Percentiles rank a stretch among this genome's conserved stretches.
phyloP scores from a whole-genome alignment of 2,888 invertebrate genomes.

The Arenicola marina region DNA sequence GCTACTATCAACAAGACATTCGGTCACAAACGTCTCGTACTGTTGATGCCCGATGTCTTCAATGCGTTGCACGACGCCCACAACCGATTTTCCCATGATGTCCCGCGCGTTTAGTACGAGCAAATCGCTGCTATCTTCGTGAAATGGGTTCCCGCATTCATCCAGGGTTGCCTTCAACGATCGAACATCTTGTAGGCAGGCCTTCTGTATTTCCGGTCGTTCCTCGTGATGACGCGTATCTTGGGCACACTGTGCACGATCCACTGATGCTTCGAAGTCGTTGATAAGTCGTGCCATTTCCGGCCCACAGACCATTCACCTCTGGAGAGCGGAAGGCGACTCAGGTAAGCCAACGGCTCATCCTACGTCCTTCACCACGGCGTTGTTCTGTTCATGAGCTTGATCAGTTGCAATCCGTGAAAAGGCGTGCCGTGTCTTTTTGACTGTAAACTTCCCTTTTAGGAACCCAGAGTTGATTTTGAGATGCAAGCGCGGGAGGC shows the following conservation, averaged over 20 bases:
- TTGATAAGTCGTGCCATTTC: slow-evolving; percentile 23
- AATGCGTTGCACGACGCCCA: not conserved
- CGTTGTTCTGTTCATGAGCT: slow-evolving; percentile 32
- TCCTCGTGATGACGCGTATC: slow-evolving; percentile 27
- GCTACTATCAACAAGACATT: not conserved
- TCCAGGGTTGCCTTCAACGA: slow-evolving; percentile 11
- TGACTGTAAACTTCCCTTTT: not conserved
- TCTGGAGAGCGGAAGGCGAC: slow-evolving; percentile 18
- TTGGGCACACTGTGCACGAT: not conserved
- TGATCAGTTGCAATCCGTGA: slow-evolving; percentile 30
- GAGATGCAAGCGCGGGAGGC: not conserved
- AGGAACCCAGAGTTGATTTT: not conserved
- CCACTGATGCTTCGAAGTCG: slow-evolving; percentile 15
- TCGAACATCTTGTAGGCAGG: slow-evolving; percentile 18
- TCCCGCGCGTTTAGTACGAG: not conserved
- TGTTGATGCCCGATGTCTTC: not conserved
- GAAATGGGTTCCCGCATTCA: slow-evolving; percentile 25
- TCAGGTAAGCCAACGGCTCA: slow-evolving; percentile 30
- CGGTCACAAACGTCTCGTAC: not conserved
- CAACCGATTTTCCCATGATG: not conserved
- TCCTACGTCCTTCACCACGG: slow-evolving; percentile 22
- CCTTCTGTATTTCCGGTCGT: slow-evolving; percentile 17
- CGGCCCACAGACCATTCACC: slow-evolving; percentile 27
- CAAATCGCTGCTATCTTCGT: not conserved
- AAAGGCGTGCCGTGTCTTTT: slow-evolving; percentile 15